These are phyloP conservation scores for Hermaeophaga mercurialis DNA, from an alignment of 2,888 invertebrate species.

Conservation along the genomic window DNA sequence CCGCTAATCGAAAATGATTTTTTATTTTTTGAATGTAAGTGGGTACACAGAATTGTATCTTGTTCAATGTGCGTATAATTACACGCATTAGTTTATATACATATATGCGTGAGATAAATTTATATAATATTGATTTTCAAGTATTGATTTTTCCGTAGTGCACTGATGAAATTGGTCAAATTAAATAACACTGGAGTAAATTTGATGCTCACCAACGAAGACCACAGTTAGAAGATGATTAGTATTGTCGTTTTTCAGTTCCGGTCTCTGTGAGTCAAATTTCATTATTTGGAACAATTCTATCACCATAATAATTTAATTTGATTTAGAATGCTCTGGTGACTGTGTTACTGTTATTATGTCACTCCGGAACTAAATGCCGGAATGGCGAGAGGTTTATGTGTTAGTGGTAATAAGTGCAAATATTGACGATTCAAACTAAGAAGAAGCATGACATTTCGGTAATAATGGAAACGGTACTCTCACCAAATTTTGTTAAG, in stretches of 20 bases:
- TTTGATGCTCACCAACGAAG: neutral
- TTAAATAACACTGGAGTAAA: no score
- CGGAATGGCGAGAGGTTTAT: neutral
- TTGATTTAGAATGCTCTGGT: constrained; percentile 2
- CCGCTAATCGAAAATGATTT: no score
- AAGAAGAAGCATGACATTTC: neutral
- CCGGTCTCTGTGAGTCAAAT: constrained; percentile 4
- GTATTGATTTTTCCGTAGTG: no score
- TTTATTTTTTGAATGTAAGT: no score
- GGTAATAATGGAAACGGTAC: neutral
- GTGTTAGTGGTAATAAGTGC: constrained; percentile 2
- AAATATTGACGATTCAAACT: neutral
- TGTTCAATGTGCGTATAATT: no score
- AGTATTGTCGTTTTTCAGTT: constrained; percentile 3
- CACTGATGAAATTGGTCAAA: no score
- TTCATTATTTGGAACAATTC: constrained; percentile 2
- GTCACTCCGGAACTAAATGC: constrained; percentile 2
- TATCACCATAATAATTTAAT: constrained; percentile 2
- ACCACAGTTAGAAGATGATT: neutral
- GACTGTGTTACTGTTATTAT: constrained; percentile 7
- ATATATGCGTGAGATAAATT: no score
- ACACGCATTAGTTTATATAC: no score
- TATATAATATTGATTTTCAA: no score
- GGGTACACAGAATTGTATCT: no score
- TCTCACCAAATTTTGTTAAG: neutral